phyloP scores from a whole-genome alignment of 2,113 vertebrate species.

The Heteronetta atricapilla region DNA sequence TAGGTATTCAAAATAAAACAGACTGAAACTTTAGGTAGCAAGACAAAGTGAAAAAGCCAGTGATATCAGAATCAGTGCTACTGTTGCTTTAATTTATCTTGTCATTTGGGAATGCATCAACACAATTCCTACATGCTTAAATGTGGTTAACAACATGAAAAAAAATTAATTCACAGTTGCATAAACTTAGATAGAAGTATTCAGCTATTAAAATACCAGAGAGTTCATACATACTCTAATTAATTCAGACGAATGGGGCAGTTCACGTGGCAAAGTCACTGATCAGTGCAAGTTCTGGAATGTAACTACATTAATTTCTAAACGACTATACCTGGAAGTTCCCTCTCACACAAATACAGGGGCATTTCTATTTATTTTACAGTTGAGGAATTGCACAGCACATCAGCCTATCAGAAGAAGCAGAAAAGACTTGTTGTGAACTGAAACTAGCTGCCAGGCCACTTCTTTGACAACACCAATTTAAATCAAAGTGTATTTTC shows the following conservation, averaged over 20 bases:
- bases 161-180: background rate
- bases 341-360: background rate
- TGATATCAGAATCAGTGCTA: background rate
- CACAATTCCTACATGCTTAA: background rate
- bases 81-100: background rate
- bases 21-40: background rate
- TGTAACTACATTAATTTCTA: background rate
- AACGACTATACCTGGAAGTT: background rate
- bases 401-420: background rate
- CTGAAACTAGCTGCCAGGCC: background rate
- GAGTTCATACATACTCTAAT: background rate
- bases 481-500: background rate
- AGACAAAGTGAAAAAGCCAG: background rate
- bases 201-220: background rate
- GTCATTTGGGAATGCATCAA: background rate
- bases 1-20: background rate
- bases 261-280: background rate
- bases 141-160: accelerated
- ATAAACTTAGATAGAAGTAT: background rate
- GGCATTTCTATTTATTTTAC: background rate
- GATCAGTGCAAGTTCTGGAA: background rate
- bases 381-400: background rate
- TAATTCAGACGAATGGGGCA: background rate
- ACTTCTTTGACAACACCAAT: background rate
- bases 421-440: background rate